These are phyloP conservation scores for Simalia tracyae DNA, from an alignment of 2,797 vertebrate species.

Conservation along the genomic window DNA sequence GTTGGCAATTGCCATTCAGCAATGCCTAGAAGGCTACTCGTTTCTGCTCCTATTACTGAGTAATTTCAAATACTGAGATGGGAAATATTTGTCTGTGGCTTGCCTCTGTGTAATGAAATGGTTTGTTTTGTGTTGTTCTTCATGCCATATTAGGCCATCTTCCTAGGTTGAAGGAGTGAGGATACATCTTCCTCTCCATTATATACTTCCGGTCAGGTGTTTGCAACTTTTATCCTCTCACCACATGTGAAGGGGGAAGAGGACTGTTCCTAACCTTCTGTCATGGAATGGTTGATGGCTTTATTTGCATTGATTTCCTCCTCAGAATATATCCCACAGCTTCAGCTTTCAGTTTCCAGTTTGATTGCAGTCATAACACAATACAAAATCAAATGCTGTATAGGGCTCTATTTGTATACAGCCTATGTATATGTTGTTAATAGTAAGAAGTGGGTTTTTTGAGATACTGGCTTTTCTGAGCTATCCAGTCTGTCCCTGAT, in stretches of 20 bases:
- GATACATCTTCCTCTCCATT: not conserved
- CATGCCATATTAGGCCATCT: not conserved
- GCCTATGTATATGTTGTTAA: not conserved
- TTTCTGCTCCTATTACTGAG: not conserved
- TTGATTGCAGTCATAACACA: not conserved
- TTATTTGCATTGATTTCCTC: not conserved
- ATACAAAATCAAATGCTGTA: not conserved
- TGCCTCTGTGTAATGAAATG: not conserved
- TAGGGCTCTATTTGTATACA: not conserved
- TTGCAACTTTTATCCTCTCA: not conserved
- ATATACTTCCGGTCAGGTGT: not conserved
- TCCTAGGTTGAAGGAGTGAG: not conserved
- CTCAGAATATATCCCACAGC: not conserved
- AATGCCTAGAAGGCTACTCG: not conserved
- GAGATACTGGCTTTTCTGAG: not conserved
- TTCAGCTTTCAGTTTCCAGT: not conserved
- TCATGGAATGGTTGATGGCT: not conserved
- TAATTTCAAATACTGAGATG: not conserved
- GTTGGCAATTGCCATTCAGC: not conserved
- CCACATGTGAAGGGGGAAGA: not conserved
- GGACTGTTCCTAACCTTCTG: not conserved
- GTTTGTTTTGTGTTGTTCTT: not conserved
- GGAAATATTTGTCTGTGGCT: not conserved
- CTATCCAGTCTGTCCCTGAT: not conserved
- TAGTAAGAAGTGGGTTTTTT: not conserved